Conservation (phyloP, 2,797 vertebrate genomes). For the Aphelocoma californica region DNA sequence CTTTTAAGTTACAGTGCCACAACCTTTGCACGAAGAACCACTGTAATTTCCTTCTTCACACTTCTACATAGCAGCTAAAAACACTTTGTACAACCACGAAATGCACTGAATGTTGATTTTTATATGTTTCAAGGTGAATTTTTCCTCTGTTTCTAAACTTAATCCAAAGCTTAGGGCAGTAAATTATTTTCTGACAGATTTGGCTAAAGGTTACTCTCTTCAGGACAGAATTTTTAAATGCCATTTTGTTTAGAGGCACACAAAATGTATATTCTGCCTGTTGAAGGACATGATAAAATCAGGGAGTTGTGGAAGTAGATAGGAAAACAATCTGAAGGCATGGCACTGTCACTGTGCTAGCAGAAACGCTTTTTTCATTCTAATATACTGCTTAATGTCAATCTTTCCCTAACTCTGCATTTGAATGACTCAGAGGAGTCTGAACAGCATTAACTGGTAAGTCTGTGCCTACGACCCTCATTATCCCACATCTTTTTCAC, state of each 20-base stretch:
- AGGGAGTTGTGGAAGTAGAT: background rate
- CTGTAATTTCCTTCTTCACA: background rate
- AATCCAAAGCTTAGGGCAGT: background rate
- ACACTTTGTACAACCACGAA: background rate
- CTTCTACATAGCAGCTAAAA: background rate
- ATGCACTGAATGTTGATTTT: background rate
- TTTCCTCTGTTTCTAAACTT: background rate
- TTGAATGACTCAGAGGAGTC: background rate
- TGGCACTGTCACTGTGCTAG: rapidly evolving
- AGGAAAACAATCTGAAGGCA: background rate
- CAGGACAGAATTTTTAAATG: background rate
- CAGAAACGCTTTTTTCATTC: background rate
- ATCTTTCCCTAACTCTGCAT: background rate
- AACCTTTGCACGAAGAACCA: background rate
- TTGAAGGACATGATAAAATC: background rate
- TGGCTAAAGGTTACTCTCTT: background rate
- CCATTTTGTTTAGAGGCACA: background rate
- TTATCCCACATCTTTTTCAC: background rate
- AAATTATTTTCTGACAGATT: background rate
- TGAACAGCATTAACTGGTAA: background rate
- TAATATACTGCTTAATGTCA: background rate
- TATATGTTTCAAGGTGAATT: background rate
- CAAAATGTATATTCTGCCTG: background rate
- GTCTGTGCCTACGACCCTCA: background rate
- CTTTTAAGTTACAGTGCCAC: background rate